A percentile compares a stretch with the other conserved stretches of the same genome.
Conservation (phyloP, 2,113 vertebrate species). For the Dicentrarchus labrax region DNA sequence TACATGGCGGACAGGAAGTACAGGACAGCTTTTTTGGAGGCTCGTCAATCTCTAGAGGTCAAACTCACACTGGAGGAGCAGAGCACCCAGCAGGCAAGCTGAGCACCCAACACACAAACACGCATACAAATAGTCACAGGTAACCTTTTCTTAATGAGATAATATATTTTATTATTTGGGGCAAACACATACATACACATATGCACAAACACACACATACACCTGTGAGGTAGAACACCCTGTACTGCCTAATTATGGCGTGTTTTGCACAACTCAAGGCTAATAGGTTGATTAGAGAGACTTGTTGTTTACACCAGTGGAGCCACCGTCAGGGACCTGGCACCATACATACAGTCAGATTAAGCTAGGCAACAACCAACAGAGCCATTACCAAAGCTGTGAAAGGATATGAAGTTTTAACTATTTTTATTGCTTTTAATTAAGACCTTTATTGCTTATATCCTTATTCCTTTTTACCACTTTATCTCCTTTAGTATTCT, state of each 20-base stretch:
- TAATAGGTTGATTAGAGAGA: conserved; percentile 68
- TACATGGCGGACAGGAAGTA: conserved; percentile 97
- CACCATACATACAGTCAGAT: neutral
- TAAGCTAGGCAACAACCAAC: conserved; percentile 21
- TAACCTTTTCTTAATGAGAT: conserved; percentile 4
- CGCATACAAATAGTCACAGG: conserved; percentile 2
- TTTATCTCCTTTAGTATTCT: neutral
- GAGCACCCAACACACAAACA: neutral
- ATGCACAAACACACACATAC: conserved; percentile 11
- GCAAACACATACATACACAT: neutral
- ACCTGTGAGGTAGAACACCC: conserved; percentile 17
- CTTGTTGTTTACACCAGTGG: conserved; percentile 58
- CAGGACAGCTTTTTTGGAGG: conserved; percentile 95
- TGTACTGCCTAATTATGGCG: conserved; percentile 62
- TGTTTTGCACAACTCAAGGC: conserved; percentile 60
- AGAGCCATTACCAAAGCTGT: neutral
- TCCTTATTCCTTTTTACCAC: too few species aligned
- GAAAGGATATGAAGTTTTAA: neutral
- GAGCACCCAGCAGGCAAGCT: conserved; percentile 93
- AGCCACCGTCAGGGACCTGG: conserved; percentile 52
- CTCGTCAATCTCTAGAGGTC: conserved; percentile 95
- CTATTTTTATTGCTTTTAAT: neutral
- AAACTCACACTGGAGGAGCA: conserved; percentile 96
- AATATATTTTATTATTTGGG: conserved; percentile 11
- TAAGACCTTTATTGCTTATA: too few species aligned